Percentiles rank a stretch among this genome's conserved stretches.
Conservation (phyloP, 2,888 invertebrate genomes). For the Clistopyga incitator region DNA sequence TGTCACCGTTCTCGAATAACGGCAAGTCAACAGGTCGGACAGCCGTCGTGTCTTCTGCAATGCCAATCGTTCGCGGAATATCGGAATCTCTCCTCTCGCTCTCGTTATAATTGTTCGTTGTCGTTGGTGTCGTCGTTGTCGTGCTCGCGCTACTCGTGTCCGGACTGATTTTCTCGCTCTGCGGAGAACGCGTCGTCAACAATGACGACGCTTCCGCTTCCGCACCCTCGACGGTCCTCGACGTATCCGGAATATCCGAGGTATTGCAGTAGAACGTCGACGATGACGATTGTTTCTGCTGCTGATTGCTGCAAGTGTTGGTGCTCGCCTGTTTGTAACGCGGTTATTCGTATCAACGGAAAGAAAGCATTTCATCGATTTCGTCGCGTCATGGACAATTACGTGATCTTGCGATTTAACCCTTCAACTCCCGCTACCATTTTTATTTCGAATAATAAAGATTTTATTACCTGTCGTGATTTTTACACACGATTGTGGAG, state of each 20-base stretch:
- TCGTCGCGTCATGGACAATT: background rate
- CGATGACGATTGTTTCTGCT: constrained; percentile 65
- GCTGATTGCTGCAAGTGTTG: constrained; percentile 57
- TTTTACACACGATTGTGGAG: too few species aligned
- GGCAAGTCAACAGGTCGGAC: constrained; percentile 88
- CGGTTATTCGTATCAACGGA: constrained; percentile 46
- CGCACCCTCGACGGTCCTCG: constrained; percentile 48
- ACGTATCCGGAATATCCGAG: constrained; percentile 71
- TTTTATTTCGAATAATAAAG: too few species aligned
- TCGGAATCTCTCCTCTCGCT: constrained; percentile 59
- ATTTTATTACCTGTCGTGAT: too few species aligned
- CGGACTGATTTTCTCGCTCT: constrained; percentile 59
- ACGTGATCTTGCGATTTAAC: constrained; percentile 5
- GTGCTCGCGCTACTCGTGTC: constrained; percentile 52
- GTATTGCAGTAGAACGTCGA: constrained; percentile 77
- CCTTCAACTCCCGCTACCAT: too few species aligned
- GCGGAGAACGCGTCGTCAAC: constrained; percentile 41
- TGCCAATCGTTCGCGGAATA: constrained; percentile 21
- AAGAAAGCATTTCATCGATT: background rate
- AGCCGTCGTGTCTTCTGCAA: constrained; percentile 53
- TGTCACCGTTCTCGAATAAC: constrained; percentile 85
- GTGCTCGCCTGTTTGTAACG: constrained; percentile 60
- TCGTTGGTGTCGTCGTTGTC: constrained; percentile 48
- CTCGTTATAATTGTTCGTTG: constrained; percentile 38
- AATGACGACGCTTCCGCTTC: constrained; percentile 29